Conservation (phyloP, 2,113 vertebrate genomes). For the Ellobius talpinus region DNA sequence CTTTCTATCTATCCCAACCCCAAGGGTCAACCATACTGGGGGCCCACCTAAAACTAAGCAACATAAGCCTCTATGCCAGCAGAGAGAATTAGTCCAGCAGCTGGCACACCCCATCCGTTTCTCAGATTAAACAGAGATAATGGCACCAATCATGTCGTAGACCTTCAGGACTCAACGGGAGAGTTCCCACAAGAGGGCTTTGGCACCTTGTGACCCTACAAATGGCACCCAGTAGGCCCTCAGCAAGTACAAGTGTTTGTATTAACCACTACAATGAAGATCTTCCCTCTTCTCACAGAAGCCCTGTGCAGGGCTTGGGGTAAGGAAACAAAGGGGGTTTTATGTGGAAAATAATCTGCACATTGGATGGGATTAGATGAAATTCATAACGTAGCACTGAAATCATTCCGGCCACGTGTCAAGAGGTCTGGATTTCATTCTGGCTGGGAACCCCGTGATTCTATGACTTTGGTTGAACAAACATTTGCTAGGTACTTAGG, state of each 20-base stretch:
- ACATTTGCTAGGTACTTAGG: constrained; percentile 17
- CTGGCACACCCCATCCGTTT: neutral
- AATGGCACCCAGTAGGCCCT: neutral
- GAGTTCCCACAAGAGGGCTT: neutral
- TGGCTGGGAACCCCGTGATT: constrained; percentile 8
- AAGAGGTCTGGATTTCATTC: constrained; percentile 50
- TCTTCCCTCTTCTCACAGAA: neutral
- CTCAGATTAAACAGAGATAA: neutral
- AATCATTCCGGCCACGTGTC: constrained; percentile 34
- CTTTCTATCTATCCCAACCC: neutral
- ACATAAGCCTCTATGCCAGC: neutral
- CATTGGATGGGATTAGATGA: constrained; percentile 66
- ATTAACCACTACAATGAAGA: neutral
- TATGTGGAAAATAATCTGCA: constrained; percentile 45
- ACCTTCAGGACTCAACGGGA: neutral
- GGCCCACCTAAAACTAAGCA: fast-evolving
- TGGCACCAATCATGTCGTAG: fast-evolving
- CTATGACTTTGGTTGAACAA: constrained; percentile 22
- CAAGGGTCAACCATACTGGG: neutral
- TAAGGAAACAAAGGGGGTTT: constrained; percentile 29
- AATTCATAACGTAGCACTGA: constrained; percentile 61
- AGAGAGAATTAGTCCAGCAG: neutral
- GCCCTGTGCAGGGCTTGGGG: neutral
- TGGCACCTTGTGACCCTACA: neutral
- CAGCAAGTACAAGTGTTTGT: neutral